A percentile compares a stretch with the other conserved stretches of the same genome.
Conservation (phyloP, 2,797 vertebrate genomes). For the Salmo trutta region DNA sequence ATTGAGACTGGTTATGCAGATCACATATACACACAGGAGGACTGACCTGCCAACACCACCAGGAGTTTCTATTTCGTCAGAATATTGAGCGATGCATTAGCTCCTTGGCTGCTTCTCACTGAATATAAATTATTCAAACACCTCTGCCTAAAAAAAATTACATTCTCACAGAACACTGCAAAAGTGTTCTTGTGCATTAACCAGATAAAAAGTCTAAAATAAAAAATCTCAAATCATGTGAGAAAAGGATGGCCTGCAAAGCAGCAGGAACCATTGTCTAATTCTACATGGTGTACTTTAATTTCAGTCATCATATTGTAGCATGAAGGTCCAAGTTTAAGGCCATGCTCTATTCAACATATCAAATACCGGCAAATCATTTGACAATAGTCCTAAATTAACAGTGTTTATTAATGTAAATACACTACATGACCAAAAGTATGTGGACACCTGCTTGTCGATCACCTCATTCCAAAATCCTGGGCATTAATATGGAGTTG, state of each 20-base stretch:
- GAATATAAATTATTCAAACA: not conserved
- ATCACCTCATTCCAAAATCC: too few species aligned
- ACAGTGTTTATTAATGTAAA: slow-evolving; percentile 24
- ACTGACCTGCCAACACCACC: slow-evolving; percentile 1
- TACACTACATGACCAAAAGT: too few species aligned
- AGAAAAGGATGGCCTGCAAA: not conserved
- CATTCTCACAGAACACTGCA: not conserved
- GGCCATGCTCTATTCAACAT: not conserved
- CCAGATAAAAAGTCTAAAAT: not conserved
- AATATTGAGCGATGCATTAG: not conserved
- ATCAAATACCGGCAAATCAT: slow-evolving; percentile 8
- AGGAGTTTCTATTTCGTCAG: not conserved
- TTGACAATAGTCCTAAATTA: slow-evolving; percentile 33
- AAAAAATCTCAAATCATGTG: not conserved
- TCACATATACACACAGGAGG: not conserved
- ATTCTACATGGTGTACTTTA: slow-evolving; percentile 1
- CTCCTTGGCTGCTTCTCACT: not conserved
- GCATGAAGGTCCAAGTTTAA: slow-evolving; percentile 13
- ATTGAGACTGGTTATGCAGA: not conserved
- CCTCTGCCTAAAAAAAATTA: not conserved
- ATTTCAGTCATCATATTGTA: slow-evolving; percentile 3
- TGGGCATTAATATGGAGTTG: too few species aligned
- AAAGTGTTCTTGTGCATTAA: too few species aligned
- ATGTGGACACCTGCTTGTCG: too few species aligned
- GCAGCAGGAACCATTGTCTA: slow-evolving; percentile 7